phyloP scores from a whole-genome alignment of 2,888 invertebrate genomes.

The Nymphalis urticae region DNA sequence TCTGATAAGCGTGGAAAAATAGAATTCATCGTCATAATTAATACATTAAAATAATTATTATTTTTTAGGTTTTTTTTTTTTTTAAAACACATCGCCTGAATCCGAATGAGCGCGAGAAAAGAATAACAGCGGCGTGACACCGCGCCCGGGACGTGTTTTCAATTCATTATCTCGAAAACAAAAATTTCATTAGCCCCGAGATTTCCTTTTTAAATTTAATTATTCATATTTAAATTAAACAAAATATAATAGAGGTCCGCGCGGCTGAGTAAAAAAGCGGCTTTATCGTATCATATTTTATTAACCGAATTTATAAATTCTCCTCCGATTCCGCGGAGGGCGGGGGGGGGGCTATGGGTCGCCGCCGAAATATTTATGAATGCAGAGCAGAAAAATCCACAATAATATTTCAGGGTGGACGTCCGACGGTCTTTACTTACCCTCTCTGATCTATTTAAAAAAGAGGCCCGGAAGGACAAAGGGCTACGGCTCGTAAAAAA shows the following conservation, averaged over 20 bases:
- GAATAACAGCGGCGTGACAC: constrained; percentile 70
- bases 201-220: constrained; percentile 81
- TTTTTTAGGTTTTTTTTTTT: constrained; percentile 60
- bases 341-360: constrained; percentile 40
- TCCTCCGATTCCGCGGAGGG: constrained; percentile 68
- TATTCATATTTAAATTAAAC: constrained; percentile 82
- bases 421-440: constrained; percentile 75
- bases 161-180: constrained; percentile 82
- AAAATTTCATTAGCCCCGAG: constrained; percentile 80
- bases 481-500: constrained; percentile 76
- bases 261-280: constrained; percentile 63
- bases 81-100: constrained; percentile 52
- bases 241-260: constrained; percentile 80
- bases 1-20: constrained; percentile 67
- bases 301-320: constrained; percentile 81
- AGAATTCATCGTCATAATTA: constrained; percentile 71
- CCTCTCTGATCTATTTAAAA: constrained; percentile 81
- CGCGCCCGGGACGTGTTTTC: constrained; percentile 75
- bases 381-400: constrained; percentile 81
- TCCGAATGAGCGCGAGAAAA: constrained; percentile 75
- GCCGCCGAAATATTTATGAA: constrained; percentile 79
- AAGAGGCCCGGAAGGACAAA: constrained; percentile 80
- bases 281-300: constrained; percentile 81
- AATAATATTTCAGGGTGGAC: constrained; percentile 80
- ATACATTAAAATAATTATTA: constrained; percentile 68